Conservation (phyloP, 2,113 vertebrate species). For the Sinosuthora webbiana region DNA sequence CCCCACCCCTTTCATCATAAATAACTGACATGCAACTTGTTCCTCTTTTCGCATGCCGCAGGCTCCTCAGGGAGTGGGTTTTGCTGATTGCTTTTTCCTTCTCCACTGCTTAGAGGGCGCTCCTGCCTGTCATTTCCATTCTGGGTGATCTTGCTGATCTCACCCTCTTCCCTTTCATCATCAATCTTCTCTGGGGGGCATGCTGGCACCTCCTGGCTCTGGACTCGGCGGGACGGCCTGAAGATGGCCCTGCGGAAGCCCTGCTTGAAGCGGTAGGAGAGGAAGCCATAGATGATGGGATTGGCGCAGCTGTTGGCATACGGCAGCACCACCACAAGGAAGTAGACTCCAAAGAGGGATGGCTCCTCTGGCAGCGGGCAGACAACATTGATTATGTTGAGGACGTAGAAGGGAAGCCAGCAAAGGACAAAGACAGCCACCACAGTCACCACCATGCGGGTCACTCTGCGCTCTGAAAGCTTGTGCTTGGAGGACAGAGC, state of each 20-base stretch:
- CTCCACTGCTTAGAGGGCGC: background rate
- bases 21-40: conserved; percentile 78
- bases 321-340: conserved; percentile 92
- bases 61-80: conserved; percentile 71
- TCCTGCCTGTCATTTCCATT: conserved; percentile 73
- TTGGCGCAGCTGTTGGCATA: conserved; percentile 97
- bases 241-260: conserved; percentile 89
- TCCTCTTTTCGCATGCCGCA: conserved; percentile 58
- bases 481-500: conserved; percentile 83
- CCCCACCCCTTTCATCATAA: conserved; percentile 67
- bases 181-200: conserved; percentile 53
- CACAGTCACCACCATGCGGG: conserved; percentile 92
- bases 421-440: conserved; percentile 91
- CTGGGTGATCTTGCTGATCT: conserved; percentile 78
- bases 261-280: conserved; percentile 94
- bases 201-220: conserved; percentile 72
- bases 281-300: conserved; percentile 92
- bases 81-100: conserved; percentile 54
- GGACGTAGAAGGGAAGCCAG: conserved; percentile 92
- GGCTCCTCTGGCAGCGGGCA: conserved; percentile 88
- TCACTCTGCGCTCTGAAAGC: conserved; percentile 89
- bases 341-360: conserved; percentile 86
- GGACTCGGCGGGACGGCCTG: conserved; percentile 81
- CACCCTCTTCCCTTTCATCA: conserved; percentile 54
- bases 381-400: conserved; percentile 91